Evolutionary conservation across 2,113 vertebrate species (phyloP).

Genomic region (Burhinus bistriatus): DNA sequence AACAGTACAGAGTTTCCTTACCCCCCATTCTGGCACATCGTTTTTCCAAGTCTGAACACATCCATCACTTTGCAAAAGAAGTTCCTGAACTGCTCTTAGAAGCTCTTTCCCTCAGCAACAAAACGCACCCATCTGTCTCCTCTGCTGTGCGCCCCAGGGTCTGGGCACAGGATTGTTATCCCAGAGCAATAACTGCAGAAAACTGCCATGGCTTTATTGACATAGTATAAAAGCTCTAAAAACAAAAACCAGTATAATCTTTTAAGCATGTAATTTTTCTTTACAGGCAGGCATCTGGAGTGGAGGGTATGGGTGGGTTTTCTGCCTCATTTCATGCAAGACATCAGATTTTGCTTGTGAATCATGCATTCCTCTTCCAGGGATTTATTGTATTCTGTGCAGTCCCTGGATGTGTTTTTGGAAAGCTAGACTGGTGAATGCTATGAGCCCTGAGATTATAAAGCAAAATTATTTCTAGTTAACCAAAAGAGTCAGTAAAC

Average conservation of each 20-base stretch:
- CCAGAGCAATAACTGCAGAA: not conserved
- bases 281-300: not conserved
- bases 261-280: not conserved
- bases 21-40: not conserved
- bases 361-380: not conserved
- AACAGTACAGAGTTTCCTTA: constrained; percentile 7
- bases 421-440: not conserved
- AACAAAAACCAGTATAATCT: not conserved
- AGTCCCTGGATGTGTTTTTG: not conserved
- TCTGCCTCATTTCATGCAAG: not conserved
- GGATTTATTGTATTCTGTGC: not conserved
- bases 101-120: not conserved
- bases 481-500: constrained; percentile 18
- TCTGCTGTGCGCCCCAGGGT: not conserved
- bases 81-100: not conserved
- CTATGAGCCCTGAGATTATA: not conserved
- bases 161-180: not conserved
- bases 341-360: not conserved
- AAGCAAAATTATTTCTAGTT: constrained; percentile 19
- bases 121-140: constrained; percentile 3
- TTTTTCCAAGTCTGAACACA: constrained; percentile 15
- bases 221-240: not conserved
- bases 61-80: constrained; percentile 34
- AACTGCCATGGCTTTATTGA: not conserved
- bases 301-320: not conserved